Percentiles rank a stretch among this genome's conserved stretches.
Conservation (phyloP, 2,888 invertebrate species). For the Drosophila mimica region DNA sequence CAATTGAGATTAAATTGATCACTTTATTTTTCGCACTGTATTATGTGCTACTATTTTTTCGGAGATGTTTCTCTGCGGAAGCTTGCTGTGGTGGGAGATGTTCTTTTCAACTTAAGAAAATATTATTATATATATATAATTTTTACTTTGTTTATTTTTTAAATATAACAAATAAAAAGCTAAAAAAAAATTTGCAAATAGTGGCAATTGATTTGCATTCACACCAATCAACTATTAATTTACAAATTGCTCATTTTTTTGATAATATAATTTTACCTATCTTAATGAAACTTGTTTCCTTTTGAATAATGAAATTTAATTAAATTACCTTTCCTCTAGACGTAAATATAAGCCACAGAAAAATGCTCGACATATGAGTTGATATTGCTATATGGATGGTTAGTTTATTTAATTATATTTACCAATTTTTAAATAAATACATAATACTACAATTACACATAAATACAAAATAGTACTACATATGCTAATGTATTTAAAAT, state of each 20-base stretch:
- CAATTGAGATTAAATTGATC: too few relatives aligned
- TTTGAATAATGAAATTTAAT: not conserved
- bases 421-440: not conserved
- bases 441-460: too few relatives aligned
- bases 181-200: too few relatives aligned
- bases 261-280: fast-evolving
- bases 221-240: not conserved
- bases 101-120: too few relatives aligned
- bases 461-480: not conserved
- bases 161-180: not conserved
- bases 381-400: not conserved
- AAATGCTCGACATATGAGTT: too few relatives aligned
- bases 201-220: not conserved
- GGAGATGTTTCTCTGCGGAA: too few relatives aligned
- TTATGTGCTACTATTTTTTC: too few relatives aligned
- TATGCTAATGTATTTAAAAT: not conserved
- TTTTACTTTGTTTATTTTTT: too few relatives aligned
- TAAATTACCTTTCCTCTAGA: not conserved
- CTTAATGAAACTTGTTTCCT: not conserved
- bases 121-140: too few relatives aligned
- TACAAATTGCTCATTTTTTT: not conserved
- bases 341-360: not conserved
- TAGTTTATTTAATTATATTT: not conserved
- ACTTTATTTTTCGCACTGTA: too few relatives aligned
- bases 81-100: too few relatives aligned